Conservation (phyloP, 2,888 invertebrate genomes). For the Lypha dubia region DNA sequence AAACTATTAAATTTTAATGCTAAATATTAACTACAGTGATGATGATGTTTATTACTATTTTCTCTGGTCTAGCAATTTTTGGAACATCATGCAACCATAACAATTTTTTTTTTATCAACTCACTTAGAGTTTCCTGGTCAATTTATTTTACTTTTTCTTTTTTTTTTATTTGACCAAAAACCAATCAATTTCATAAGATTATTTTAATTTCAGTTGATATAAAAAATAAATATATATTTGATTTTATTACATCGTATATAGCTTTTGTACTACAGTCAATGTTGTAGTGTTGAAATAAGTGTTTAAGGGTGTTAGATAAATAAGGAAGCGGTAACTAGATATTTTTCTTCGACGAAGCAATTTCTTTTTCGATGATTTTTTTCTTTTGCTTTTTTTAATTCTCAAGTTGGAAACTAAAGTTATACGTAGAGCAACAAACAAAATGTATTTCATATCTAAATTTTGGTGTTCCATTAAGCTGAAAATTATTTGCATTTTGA, state of each 20-base stretch:
- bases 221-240: conserved; percentile 3
- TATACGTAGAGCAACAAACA: background rate
- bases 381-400: background rate
- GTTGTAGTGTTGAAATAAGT: conserved; percentile 13
- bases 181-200: conserved; percentile 70
- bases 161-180: conserved; percentile 37
- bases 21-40: conserved; percentile 20
- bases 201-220: conserved; percentile 50
- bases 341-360: conserved; percentile 50
- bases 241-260: conserved; percentile 8
- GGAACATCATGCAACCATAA: conserved; percentile 12
- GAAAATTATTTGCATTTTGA: conserved; percentile 49
- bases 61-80: conserved; percentile 31
- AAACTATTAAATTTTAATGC: conserved; percentile 57
- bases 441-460: conserved; percentile 41
- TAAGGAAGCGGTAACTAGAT: conserved; percentile 63
- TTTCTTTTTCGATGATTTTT: conserved; percentile 34
- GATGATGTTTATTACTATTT: conserved; percentile 4
- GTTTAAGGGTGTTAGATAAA: conserved; percentile 56
- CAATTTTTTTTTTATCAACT: conserved; percentile 15
- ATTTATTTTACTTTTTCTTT: no score
- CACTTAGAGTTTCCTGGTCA: background rate
- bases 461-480: conserved; percentile 41
- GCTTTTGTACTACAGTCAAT: conserved; percentile 13
- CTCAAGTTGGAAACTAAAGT: background rate